Evolutionary conservation across 2,113 vertebrate genomes (phyloP).

Genomic region (Tragelaphus strepsiceros): DNA sequence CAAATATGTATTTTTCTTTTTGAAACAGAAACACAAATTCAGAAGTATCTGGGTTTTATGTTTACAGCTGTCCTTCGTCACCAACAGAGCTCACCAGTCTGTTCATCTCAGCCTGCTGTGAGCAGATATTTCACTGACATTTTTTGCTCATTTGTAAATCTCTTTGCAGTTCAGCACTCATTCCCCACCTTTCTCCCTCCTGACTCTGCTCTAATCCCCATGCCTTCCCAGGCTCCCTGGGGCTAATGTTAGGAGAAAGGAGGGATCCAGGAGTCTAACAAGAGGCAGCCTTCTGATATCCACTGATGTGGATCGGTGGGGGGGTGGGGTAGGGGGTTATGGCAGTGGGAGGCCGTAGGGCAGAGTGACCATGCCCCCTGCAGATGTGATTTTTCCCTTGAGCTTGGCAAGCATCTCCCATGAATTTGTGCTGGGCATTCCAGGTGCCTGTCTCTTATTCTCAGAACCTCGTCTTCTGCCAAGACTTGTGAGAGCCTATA

Average conservation of each 20-base stretch:
- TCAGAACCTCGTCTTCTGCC: background rate
- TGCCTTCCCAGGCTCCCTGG: background rate
- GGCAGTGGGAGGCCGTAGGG: background rate
- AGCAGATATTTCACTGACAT: background rate
- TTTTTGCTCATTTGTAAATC: background rate
- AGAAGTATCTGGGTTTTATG: slow-evolving; percentile 32
- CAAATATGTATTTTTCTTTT: slow-evolving; percentile 28
- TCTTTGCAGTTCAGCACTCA: background rate
- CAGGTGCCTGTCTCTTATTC: background rate
- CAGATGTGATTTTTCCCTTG: background rate
- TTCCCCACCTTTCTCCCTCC: background rate
- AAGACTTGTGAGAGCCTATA: background rate
- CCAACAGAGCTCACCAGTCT: background rate
- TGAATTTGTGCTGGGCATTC: background rate
- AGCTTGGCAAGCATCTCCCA: background rate
- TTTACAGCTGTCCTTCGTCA: background rate
- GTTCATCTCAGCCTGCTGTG: background rate
- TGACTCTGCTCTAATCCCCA: background rate
- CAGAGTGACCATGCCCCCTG: background rate
- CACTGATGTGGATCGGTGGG: background rate
- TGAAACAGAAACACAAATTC: slow-evolving; percentile 48
- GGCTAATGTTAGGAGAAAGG: background rate
- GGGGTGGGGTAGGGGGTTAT: too few species aligned
- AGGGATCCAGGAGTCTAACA: background rate
- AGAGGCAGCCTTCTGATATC: background rate